These are phyloP conservation scores for Proisotoma minuta DNA, from an alignment of 2,888 invertebrate species.

Conservation along the genomic window DNA sequence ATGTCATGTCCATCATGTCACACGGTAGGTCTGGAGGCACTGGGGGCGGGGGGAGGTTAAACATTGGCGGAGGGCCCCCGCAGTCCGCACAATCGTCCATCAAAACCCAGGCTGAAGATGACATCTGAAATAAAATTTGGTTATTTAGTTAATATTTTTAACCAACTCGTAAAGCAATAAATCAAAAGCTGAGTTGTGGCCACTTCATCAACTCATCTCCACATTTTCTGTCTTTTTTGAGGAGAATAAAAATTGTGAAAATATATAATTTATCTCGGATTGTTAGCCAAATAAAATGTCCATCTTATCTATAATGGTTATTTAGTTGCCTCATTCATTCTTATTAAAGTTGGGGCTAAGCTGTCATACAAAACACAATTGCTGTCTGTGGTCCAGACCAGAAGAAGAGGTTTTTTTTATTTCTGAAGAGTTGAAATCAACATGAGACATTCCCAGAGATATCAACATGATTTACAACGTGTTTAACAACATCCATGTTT, in stretches of 20 bases:
- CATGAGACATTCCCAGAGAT: constrained; percentile 12
- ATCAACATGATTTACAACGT: constrained; percentile 28
- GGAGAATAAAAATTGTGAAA: too few species aligned
- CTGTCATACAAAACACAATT: too few species aligned
- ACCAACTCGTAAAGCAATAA: background rate
- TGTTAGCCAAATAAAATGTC: background rate
- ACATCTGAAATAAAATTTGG: constrained; percentile 40
- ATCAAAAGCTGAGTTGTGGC: background rate
- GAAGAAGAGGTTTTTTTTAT: background rate
- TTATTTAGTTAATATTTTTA: background rate
- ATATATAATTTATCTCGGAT: constrained; percentile 6
- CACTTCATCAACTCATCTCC: background rate
- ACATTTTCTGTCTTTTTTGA: constrained; percentile 3
- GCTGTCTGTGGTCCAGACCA: background rate
- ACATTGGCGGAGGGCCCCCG: constrained; percentile 45
- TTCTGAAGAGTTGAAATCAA: constrained; percentile 16
- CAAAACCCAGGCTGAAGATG: constrained; percentile 47
- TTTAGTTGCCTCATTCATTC: constrained; percentile 1
- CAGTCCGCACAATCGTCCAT: constrained; percentile 46
- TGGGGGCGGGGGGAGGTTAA: constrained; percentile 46
- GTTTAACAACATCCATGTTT: constrained; percentile 23
- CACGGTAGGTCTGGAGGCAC: constrained; percentile 47
- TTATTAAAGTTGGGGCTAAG: background rate
- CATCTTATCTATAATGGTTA: background rate
- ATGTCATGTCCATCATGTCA: constrained; percentile 47